Base-by-base conservation (phyloP, 2,113 vertebrate species). In the Pundamilia nyererei region DNA sequence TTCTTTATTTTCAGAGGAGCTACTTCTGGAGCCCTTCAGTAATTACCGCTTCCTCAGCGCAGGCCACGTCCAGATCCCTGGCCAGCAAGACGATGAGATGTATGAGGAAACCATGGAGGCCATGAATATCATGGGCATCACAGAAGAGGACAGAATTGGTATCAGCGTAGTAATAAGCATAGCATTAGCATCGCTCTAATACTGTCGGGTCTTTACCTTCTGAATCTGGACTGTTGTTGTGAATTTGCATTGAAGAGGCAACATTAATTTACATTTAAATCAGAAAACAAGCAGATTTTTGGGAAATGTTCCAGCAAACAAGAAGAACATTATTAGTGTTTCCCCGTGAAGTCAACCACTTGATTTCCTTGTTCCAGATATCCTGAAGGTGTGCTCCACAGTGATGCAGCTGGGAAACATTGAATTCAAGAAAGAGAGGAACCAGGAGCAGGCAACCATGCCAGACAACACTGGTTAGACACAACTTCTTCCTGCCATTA, bases 381-480 rank as follows among this genome's bases (percentile, higher is more conserved):
- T 99, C 81, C 58, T 99, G 94, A 99, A 95, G 90, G 97, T 99
- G 1, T 98, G 98, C 49, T 99, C 98, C 4, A 97, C 98, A 1
- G 98, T 99, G 82, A 97, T 99, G 45, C 98, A 99, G 79, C 96
- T 99, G 40, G 98, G 98, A 49, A 99, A 99, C 81, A 99, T 99
- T 7, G 97, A 97, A 92, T 99, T 99, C 95, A 99, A 99, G 94
- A 99, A 98, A 90, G 98, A 99, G 89, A 97, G 98, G 89, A 99
- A 98, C 91, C 98, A 98, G 58, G 98, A 99, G 92, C 98, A 99
- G 92, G 98, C 98, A 2, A 98, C 98, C 26, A 99, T 99, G 98
- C 98, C 98, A 1, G 98, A 99, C 24, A 98, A 99, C 88, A 99
- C 98, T 45, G 98, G 98, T 99, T 89, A 91, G 92, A 93, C 7